These are phyloP conservation scores for Drosophila mimica DNA, from an alignment of 2,888 invertebrate species.

Conservation along the genomic window DNA sequence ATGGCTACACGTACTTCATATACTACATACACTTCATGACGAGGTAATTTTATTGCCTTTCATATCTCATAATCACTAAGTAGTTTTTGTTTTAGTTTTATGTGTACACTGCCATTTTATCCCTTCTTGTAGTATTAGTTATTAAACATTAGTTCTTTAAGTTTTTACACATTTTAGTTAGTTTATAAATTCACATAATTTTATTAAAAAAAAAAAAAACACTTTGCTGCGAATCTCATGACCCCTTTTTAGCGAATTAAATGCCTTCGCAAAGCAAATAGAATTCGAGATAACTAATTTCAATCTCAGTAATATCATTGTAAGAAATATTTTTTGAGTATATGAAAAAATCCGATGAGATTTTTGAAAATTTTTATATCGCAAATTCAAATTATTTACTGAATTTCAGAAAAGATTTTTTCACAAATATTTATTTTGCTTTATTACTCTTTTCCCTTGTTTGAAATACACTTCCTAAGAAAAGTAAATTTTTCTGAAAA, in stretches of 20 bases:
- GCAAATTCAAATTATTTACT: background rate
- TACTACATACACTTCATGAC: too few species aligned
- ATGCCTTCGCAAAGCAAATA: background rate
- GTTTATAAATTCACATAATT: background rate
- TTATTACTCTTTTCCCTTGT: background rate
- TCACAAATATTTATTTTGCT: background rate
- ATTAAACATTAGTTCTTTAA: background rate
- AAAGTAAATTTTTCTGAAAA: background rate
- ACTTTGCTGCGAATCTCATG: background rate
- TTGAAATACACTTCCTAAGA: background rate
- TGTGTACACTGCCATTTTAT: background rate
- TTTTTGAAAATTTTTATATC: too few species aligned
- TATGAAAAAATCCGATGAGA: too few species aligned
- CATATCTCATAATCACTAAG: background rate
- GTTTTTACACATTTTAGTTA: background rate
- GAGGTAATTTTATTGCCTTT: background rate
- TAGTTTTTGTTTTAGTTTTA: background rate
- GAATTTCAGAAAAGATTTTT: background rate
- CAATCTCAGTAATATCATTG: background rate
- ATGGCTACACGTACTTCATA: too few species aligned
- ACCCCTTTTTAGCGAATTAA: background rate
- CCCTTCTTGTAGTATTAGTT: background rate
- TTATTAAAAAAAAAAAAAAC: too few species aligned
- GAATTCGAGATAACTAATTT: background rate
- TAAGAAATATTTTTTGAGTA: background rate